Percentiles rank a stretch among this genome's conserved stretches.
Evolutionary conservation across 2,113 vertebrate species (phyloP).

Genomic region (Oplegnathus fasciatus): DNA sequence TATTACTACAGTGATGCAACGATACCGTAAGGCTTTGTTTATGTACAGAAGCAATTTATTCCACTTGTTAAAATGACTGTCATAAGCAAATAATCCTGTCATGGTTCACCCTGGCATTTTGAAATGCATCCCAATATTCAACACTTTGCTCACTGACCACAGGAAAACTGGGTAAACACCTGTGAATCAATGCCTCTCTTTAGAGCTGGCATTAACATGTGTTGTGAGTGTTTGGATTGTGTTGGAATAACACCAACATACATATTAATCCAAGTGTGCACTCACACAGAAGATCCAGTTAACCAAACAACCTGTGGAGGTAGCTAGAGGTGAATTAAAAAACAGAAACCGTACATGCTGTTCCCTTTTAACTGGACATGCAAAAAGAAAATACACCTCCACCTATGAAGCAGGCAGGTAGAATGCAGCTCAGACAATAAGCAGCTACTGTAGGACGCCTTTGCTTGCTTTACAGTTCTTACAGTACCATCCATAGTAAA

Average conservation of each 20-base stretch:
- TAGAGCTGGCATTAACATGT: slow-evolving; percentile 30
- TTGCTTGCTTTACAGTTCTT: not conserved
- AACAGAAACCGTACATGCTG: not conserved
- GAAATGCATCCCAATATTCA: slow-evolving; percentile 44
- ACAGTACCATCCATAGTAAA: not conserved
- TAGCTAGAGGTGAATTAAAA: slow-evolving; percentile 3
- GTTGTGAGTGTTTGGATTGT: slow-evolving; percentile 33
- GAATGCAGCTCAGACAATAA: not conserved
- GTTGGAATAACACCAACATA: slow-evolving; percentile 44
- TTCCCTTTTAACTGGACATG: not conserved
- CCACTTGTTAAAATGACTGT: slow-evolving; percentile 26
- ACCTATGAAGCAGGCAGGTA: not conserved
- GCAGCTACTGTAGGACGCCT: too few species aligned
- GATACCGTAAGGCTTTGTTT: slow-evolving; percentile 16
- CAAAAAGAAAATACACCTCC: not conserved
- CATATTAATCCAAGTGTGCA: slow-evolving; percentile 36
- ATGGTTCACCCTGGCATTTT: slow-evolving; percentile 18
- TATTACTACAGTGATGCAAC: not conserved
- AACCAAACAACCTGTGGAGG: slow-evolving; percentile 9
- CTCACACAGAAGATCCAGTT: slow-evolving; percentile 30
- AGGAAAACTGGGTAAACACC: slow-evolving; percentile 42
- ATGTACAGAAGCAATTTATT: not conserved
- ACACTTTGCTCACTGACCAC: slow-evolving; percentile 47
- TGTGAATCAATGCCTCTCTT: slow-evolving; percentile 62
- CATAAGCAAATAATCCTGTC: slow-evolving; percentile 26